Percentiles rank a stretch among this genome's conserved stretches.
phyloP scores from a whole-genome alignment of 2,888 invertebrate genomes.

The Silvanus unidentatus region DNA sequence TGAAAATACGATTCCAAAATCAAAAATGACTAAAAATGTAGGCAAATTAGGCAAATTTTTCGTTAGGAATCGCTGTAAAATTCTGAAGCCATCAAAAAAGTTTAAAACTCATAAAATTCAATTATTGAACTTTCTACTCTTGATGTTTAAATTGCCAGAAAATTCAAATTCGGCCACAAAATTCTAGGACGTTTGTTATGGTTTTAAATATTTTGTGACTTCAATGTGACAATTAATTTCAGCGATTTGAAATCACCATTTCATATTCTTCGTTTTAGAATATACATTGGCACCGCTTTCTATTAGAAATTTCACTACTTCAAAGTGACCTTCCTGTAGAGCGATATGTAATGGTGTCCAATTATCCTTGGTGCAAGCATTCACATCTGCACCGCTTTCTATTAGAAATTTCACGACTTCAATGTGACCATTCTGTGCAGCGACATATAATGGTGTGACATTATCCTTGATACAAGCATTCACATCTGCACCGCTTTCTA shows the following conservation, averaged over 20 bases:
- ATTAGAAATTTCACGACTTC: neutral
- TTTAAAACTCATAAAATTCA: too few species aligned
- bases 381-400: conserved; percentile 6
- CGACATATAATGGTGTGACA: neutral
- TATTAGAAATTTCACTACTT: conserved; percentile 15
- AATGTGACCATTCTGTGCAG: neutral
- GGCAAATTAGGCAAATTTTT: too few species aligned
- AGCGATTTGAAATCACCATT: conserved; percentile 29
- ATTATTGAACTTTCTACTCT: too few species aligned
- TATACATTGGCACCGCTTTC: conserved; percentile 12
- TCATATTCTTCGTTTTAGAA: too few species aligned
- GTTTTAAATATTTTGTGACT: neutral
- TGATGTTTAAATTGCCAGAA: too few species aligned
- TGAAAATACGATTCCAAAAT: too few species aligned
- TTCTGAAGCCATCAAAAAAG: too few species aligned
- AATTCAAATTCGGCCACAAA: too few species aligned
- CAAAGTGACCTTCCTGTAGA: conserved; percentile 9
- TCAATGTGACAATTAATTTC: neutral
- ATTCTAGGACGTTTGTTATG: too few species aligned
- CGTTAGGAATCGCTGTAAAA: too few species aligned
- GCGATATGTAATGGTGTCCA: conserved; percentile 19
- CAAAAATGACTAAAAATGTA: too few species aligned
- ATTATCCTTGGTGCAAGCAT: conserved; percentile 2
- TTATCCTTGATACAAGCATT: conserved; percentile 2
- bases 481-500: conserved; percentile 10